phyloP scores from a whole-genome alignment of 2,888 invertebrate genomes.

The Pyrocoelia pectoralis region DNA sequence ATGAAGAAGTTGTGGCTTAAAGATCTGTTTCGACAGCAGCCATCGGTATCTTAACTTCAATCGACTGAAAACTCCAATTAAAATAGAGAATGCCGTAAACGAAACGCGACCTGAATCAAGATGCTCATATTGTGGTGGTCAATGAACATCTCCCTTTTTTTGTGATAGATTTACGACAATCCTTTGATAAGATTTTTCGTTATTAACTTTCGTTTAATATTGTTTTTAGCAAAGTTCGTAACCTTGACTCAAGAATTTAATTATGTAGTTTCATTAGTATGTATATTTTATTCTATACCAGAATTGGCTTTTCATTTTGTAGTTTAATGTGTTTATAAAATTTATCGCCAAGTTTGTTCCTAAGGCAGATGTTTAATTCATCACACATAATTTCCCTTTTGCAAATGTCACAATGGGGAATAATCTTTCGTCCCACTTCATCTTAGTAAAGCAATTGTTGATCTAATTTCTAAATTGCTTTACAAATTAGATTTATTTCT shows the following conservation, averaged over 20 bases:
- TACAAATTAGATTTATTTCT: not conserved
- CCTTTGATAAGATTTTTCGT: not conserved
- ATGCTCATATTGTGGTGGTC: slow-evolving; percentile 29
- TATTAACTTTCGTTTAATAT: slow-evolving; percentile 12
- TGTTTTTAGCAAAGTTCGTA: too few relatives aligned
- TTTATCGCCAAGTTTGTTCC: not conserved
- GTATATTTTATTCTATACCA: too few relatives aligned
- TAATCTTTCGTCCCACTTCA: not conserved
- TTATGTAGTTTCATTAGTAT: too few relatives aligned
- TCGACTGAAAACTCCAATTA: slow-evolving; percentile 56
- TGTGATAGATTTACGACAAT: slow-evolving; percentile 4
- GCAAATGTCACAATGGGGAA: slow-evolving; percentile 11
- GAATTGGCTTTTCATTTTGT: too few relatives aligned
- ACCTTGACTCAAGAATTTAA: too few relatives aligned
- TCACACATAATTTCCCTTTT: slow-evolving; percentile 20
- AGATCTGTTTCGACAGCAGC: slow-evolving; percentile 51
- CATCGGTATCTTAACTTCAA: slow-evolving; percentile 50
- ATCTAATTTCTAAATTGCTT: slow-evolving; percentile 17
- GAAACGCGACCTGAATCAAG: slow-evolving; percentile 33
- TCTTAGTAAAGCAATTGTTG: slow-evolving; percentile 13
- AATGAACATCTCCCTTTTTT: slow-evolving; percentile 21
- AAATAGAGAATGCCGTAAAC: slow-evolving; percentile 37
- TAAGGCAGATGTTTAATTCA: slow-evolving; percentile 21
- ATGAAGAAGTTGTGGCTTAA: slow-evolving; percentile 42
- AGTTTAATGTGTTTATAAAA: too few relatives aligned